Evolutionary conservation across 2,797 vertebrate genomes (phyloP).

Genomic region (Acridotheres tristis): DNA sequence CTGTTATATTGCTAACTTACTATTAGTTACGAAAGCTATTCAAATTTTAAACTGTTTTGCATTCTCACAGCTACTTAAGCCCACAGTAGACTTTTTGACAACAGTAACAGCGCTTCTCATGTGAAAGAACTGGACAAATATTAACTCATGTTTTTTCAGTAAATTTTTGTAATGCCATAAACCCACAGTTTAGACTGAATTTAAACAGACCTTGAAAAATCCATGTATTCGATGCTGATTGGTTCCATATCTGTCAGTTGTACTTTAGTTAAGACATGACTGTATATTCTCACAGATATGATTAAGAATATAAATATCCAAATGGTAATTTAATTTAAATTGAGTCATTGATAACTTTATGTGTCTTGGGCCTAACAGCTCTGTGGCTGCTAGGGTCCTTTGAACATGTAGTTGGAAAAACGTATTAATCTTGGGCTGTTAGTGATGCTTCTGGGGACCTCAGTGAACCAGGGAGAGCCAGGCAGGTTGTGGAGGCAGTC

Average conservation of each 20-base stretch:
- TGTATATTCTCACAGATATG: not conserved
- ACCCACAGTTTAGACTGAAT: constrained; percentile 46
- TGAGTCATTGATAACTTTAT: constrained; percentile 31
- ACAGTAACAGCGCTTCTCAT: constrained; percentile 35
- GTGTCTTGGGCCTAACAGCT: constrained; percentile 19
- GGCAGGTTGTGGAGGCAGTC: not conserved
- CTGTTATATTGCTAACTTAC: constrained; percentile 54
- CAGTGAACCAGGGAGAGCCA: not conserved
- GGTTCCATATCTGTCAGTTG: not conserved
- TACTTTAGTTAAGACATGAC: constrained; percentile 4
- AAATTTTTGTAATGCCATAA: constrained; percentile 67
- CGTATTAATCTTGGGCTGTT: not conserved
- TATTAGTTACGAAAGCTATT: constrained; percentile 63
- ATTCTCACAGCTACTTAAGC: constrained; percentile 51
- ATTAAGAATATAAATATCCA: constrained; percentile 38
- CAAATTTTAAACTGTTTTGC: constrained; percentile 58
- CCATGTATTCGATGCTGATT: not conserved
- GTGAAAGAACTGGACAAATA: constrained; percentile 61
- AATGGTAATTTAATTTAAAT: constrained; percentile 47
- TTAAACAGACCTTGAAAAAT: constrained; percentile 43
- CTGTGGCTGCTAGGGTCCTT: not conserved
- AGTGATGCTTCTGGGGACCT: constrained; percentile 20
- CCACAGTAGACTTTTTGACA: constrained; percentile 64
- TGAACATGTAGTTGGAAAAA: not conserved
- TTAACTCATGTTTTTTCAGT: constrained; percentile 55